These are phyloP conservation scores for Rhamnusium bicolor DNA, from an alignment of 2,888 invertebrate genomes.

Conservation along the genomic window DNA sequence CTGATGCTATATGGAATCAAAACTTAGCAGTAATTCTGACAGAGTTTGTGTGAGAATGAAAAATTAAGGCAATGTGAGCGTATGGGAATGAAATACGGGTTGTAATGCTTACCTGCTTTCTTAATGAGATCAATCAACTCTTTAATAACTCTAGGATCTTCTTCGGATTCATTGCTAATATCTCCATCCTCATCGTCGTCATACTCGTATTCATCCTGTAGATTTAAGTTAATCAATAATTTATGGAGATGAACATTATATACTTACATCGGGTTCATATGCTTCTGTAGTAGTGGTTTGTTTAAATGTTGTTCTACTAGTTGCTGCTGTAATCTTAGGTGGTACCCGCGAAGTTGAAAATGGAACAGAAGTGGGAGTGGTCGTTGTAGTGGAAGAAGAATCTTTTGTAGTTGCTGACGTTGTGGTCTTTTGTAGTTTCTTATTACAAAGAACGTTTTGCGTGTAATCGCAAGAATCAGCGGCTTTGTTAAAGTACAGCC, in stretches of 20 bases:
- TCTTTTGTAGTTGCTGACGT: constrained; percentile 72
- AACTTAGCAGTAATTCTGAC: too few species aligned
- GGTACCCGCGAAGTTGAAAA: constrained; percentile 55
- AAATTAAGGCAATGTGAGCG: too few species aligned
- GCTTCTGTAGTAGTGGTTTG: constrained; percentile 65
- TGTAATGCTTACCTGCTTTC: constrained; percentile 86
- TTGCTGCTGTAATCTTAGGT: constrained; percentile 68
- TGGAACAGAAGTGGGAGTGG: constrained; percentile 69
- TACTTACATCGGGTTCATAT: constrained; percentile 52
- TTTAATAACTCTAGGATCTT: constrained; percentile 85
- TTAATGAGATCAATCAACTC: constrained; percentile 88
- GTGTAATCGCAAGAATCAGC: constrained; percentile 95
- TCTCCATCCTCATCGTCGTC: constrained; percentile 73
- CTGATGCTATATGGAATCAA: too few species aligned
- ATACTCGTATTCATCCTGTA: constrained; percentile 52
- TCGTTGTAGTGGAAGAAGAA: constrained; percentile 71
- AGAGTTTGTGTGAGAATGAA: too few species aligned
- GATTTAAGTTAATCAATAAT: not conserved
- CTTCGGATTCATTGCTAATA: constrained; percentile 73
- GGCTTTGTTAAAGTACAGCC: constrained; percentile 91
- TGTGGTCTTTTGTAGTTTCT: constrained; percentile 73
- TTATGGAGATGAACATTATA: not conserved
- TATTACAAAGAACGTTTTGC: constrained; percentile 88
- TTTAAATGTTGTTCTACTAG: constrained; percentile 64
- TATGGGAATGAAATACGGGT: too few species aligned